phyloP scores from a whole-genome alignment of 2,888 invertebrate genomes.

The Ophion ventricosus region DNA sequence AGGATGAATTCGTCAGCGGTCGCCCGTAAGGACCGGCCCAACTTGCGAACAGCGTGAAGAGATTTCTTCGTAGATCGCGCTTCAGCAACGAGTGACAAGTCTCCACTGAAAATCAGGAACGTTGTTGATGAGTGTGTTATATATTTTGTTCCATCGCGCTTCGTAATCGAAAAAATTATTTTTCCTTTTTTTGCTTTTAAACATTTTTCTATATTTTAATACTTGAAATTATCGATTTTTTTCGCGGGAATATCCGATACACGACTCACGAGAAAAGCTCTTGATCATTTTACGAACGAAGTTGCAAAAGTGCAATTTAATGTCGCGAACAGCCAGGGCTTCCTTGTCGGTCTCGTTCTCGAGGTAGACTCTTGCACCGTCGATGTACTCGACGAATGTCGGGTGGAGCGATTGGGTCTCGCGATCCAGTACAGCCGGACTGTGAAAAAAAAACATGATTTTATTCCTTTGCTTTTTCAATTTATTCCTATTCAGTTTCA shows the following conservation, averaged over 20 bases:
- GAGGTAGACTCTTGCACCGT: constrained; percentile 95
- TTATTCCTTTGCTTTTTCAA: background rate
- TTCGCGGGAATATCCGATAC: background rate
- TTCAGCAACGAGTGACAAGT: constrained; percentile 93
- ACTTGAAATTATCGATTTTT: no score
- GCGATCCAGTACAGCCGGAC: constrained; percentile 92
- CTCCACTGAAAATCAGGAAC: constrained; percentile 88
- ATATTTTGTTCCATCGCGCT: background rate
- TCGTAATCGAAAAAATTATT: no score
- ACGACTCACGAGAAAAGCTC: constrained; percentile 93
- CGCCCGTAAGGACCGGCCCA: constrained; percentile 96
- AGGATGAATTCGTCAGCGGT: constrained; percentile 84
- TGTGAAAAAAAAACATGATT: constrained; percentile 78
- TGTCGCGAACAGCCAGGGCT: constrained; percentile 92
- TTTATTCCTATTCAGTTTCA: background rate
- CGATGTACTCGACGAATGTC: constrained; percentile 96
- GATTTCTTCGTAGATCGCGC: constrained; percentile 92
- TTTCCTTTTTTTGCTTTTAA: no score
- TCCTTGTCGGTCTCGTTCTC: constrained; percentile 98
- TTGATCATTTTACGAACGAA: constrained; percentile 97
- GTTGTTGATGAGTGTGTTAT: background rate
- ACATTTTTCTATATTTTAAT: no score
- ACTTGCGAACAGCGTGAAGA: constrained; percentile 95
- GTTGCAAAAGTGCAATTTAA: constrained; percentile 96
- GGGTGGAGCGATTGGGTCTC: constrained; percentile 93